Conservation (phyloP, 2,113 vertebrate genomes). For the Hyla sarda region DNA sequence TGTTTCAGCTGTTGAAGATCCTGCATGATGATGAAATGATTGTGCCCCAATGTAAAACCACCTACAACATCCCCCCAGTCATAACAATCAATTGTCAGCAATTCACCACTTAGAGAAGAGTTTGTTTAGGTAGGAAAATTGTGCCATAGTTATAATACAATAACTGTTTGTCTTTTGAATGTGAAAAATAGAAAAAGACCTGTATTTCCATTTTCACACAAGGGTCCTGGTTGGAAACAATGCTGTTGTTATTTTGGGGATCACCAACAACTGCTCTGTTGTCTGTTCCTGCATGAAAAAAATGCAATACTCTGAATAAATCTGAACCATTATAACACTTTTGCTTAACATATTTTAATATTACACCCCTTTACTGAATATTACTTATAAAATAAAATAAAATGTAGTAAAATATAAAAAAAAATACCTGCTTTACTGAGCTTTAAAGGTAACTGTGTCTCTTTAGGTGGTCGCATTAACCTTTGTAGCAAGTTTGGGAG, state of each 20-base stretch:
- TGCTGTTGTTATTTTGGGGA: constrained; percentile 59
- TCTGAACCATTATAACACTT: background rate
- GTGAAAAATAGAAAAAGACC: constrained; percentile 60
- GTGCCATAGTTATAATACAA: too few species aligned
- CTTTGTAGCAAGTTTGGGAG: constrained; percentile 65
- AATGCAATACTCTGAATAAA: background rate
- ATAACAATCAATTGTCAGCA: too few species aligned
- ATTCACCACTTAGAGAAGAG: too few species aligned
- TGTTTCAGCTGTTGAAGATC: too few species aligned
- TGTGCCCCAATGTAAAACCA: too few species aligned
- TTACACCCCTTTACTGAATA: background rate
- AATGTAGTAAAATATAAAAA: too few species aligned
- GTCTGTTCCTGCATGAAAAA: constrained; percentile 65
- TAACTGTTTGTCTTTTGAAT: too few species aligned
- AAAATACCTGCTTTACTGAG: constrained; percentile 66
- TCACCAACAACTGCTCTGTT: constrained; percentile 63
- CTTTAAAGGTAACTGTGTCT: constrained; percentile 62
- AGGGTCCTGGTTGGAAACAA: constrained; percentile 62
- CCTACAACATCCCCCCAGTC: too few species aligned
- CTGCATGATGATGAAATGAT: too few species aligned
- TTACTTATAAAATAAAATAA: too few species aligned
- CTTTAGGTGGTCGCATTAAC: constrained; percentile 62
- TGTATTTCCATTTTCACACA: constrained; percentile 63
- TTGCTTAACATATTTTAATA: background rate
- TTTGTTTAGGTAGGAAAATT: too few species aligned